These are phyloP conservation scores for Dione vanillae DNA, from an alignment of 2,888 invertebrate genomes.

Conservation along the genomic window DNA sequence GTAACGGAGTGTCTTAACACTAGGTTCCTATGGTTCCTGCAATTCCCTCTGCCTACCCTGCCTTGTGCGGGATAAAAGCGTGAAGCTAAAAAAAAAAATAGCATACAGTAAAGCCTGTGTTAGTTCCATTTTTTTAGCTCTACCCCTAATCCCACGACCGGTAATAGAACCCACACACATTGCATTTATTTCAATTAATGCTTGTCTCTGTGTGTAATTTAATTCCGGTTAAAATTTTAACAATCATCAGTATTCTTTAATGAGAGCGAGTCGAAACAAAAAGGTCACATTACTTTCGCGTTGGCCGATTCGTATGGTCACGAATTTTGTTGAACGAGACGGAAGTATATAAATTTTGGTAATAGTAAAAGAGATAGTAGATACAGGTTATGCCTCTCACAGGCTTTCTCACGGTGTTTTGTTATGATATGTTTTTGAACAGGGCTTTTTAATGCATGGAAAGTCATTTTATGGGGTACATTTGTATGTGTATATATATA, in stretches of 20 bases:
- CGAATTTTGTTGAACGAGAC: slow-evolving; percentile 61
- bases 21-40: no score
- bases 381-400: slow-evolving; percentile 39
- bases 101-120: not conserved
- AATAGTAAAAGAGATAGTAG: slow-evolving; percentile 27
- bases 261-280: slow-evolving; percentile 39
- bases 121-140: no score
- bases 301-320: slow-evolving; percentile 71
- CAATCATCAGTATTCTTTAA: slow-evolving; percentile 36
- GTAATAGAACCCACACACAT: not conserved
- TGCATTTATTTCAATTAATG: not conserved
- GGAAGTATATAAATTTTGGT: slow-evolving; percentile 41
- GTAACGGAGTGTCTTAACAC: no score
- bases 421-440: slow-evolving; percentile 46
- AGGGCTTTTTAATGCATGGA: slow-evolving; percentile 11
- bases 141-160: not conserved
- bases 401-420: slow-evolving; percentile 47
- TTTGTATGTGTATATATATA: no score
- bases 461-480: not conserved
- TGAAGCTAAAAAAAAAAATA: not conserved
- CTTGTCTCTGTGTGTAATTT: not conserved
- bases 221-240: slow-evolving; percentile 28
- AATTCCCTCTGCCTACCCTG: no score
- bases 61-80: not conserved
- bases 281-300: slow-evolving; percentile 50